Evolutionary conservation across 2,797 vertebrate genomes (phyloP).

Genomic region (Hemitrygon akajei): DNA sequence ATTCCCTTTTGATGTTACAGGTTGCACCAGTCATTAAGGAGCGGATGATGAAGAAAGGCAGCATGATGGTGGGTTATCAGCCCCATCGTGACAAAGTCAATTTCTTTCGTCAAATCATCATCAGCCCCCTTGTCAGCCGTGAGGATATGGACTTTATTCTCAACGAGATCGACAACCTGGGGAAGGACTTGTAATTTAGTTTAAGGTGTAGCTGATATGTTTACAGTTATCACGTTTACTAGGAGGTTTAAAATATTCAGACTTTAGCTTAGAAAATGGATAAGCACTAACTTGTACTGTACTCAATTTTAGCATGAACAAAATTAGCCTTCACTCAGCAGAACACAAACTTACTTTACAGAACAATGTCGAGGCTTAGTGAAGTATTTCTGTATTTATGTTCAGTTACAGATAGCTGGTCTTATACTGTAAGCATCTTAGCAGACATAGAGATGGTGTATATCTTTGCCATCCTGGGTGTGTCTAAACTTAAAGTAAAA

Average conservation of each 20-base stretch:
- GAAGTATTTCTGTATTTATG: conserved; percentile 9
- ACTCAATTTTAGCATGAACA: conserved; percentile 36
- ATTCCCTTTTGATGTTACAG: conserved; percentile 45
- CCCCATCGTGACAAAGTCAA: conserved; percentile 66
- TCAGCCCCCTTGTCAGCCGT: conserved; percentile 67
- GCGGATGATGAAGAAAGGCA: conserved; percentile 75
- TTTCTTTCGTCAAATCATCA: conserved; percentile 76
- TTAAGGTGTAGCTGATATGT: conserved; percentile 41
- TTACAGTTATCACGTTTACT: conserved; percentile 39
- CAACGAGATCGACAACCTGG: conserved; percentile 68
- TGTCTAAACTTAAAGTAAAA: background rate
- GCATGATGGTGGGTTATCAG: conserved; percentile 75
- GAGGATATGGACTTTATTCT: conserved; percentile 74
- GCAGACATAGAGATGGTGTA: background rate
- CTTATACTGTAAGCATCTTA: background rate
- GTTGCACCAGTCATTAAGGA: conserved; percentile 76
- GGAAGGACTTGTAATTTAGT: conserved; percentile 62
- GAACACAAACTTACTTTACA: conserved; percentile 14
- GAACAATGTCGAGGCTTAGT: conserved; percentile 7
- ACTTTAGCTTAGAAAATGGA: conserved; percentile 18
- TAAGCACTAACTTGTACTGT: conserved; percentile 26
- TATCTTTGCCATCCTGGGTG: conserved; percentile 2
- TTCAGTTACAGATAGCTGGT: background rate
- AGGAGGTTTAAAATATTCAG: conserved; percentile 6
- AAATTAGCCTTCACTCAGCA: conserved; percentile 11